These are phyloP conservation scores for Sapayoa aenigma DNA, from an alignment of 2,113 vertebrate genomes.

Conservation along the genomic window DNA sequence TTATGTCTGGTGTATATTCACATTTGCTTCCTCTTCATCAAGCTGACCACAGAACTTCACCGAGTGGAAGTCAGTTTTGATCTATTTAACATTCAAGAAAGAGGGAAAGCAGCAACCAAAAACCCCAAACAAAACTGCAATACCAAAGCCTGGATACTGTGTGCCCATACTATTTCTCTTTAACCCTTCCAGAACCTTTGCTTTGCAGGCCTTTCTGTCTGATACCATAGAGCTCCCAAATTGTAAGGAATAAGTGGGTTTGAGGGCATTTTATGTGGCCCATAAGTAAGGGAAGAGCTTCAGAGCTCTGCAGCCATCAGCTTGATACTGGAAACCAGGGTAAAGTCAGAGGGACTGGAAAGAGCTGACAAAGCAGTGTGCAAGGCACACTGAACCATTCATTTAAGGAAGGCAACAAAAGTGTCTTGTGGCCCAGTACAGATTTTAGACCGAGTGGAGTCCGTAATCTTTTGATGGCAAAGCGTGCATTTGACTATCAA, in stretches of 20 bases:
- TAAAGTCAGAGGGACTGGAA: not conserved
- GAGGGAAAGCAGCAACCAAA: not conserved
- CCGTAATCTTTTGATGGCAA: constrained; percentile 1
- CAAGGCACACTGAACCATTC: not conserved
- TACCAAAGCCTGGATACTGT: not conserved
- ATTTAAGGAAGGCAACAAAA: not conserved
- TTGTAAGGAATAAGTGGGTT: not conserved
- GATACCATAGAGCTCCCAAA: not conserved
- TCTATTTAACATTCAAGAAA: not conserved
- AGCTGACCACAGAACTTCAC: not conserved
- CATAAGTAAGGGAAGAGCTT: not conserved
- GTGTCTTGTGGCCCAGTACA: fast-evolving
- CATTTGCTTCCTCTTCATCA: not conserved
- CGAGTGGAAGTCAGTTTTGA: not conserved
- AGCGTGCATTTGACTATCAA: not conserved
- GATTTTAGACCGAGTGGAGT: not conserved
- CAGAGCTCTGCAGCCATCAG: not conserved
- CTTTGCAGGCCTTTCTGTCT: not conserved
- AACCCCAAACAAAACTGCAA: not conserved
- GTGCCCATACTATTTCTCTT: not conserved
- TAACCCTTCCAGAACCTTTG: not conserved
- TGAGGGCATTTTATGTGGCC: not conserved
- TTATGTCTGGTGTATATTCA: not conserved
- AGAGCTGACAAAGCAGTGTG: not conserved
- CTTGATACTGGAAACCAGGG: not conserved